These are phyloP conservation scores for Delichon dasypus DNA, from an alignment of 2,797 vertebrate genomes.

Conservation along the genomic window DNA sequence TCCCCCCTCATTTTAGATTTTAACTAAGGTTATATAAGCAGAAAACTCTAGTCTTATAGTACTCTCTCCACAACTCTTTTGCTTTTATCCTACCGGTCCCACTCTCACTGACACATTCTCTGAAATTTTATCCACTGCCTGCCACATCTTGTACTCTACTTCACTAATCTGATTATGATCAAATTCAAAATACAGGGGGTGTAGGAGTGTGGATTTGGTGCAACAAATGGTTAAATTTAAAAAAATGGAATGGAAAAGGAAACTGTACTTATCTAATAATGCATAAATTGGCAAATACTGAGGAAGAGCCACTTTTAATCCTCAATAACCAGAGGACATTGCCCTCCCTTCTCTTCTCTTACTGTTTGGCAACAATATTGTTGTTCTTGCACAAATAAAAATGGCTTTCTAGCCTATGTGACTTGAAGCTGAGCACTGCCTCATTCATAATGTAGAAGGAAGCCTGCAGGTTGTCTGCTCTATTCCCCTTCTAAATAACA, in stretches of 20 bases:
- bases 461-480: neutral
- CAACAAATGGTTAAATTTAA: neutral
- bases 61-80: neutral
- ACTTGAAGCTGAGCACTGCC: neutral
- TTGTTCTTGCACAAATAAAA: neutral
- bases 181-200: neutral
- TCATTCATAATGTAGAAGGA: neutral
- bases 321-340: neutral
- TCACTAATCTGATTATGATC: neutral
- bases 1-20: neutral
- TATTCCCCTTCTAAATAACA: neutral
- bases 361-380: neutral
- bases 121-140: neutral
- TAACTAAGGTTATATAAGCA: neutral
- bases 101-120: neutral
- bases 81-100: neutral
- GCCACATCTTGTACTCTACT: neutral
- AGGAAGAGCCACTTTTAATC: neutral
- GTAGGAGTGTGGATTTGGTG: neutral
- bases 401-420: neutral
- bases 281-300: neutral
- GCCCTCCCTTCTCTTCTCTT: neutral
- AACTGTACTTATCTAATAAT: neutral
- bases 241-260: neutral
- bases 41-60: neutral